These are phyloP conservation scores for Mirza zaza DNA, from an alignment of 2,113 vertebrate species.

Conservation along the genomic window DNA sequence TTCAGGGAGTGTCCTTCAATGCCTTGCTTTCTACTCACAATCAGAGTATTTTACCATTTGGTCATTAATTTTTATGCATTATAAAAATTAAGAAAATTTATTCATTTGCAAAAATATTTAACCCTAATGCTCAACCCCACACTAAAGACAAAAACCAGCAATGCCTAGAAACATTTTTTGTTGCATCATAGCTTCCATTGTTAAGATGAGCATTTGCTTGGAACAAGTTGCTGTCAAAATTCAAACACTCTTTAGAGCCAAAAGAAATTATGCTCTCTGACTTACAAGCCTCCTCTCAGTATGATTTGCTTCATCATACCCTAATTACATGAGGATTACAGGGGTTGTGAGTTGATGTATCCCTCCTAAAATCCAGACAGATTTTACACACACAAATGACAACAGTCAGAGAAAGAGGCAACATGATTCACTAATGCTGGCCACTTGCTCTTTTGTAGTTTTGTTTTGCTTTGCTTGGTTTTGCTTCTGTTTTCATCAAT, in stretches of 20 bases:
- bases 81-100: slow-evolving; percentile 43
- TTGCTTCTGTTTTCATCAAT: slow-evolving; percentile 50
- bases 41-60: background rate
- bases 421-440: slow-evolving; percentile 7
- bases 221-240: slow-evolving; percentile 32
- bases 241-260: slow-evolving; percentile 67
- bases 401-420: slow-evolving; percentile 63
- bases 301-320: slow-evolving; percentile 59
- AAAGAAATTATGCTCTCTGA: slow-evolving; percentile 26
- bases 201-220: slow-evolving; percentile 12
- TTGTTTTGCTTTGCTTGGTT: background rate
- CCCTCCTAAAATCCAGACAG: slow-evolving; percentile 56
- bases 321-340: slow-evolving; percentile 73
- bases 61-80: slow-evolving; percentile 13
- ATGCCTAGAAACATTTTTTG: background rate
- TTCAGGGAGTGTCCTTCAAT: background rate
- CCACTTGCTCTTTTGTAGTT: slow-evolving; percentile 36
- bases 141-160: background rate
- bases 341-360: slow-evolving; percentile 52
- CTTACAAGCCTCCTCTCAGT: background rate
- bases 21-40: background rate
- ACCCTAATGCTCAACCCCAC: background rate
- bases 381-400: slow-evolving; percentile 66
- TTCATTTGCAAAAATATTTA: slow-evolving; percentile 37
- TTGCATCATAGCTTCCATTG: background rate